Evolutionary conservation across 2,888 invertebrate genomes (phyloP), one percentile per base, ranked within the genome.

Genomic region (Oxystoma pomonae): DNA sequence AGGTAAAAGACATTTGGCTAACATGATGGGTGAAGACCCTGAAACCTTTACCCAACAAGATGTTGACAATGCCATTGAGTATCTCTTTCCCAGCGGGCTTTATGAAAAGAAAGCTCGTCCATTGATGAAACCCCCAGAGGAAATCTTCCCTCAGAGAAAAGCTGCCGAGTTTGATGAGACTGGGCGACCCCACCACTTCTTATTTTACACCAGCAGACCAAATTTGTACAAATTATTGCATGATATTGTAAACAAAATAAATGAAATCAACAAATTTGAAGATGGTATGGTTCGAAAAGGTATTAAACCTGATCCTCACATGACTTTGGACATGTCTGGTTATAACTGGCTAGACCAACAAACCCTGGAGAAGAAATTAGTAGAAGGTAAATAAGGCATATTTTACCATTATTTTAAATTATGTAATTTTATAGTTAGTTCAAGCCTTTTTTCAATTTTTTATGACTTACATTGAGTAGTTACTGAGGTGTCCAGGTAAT

Each of bases 1-100:
- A 74, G 99, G 99, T 16, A 94, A 92, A 78, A 84, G 97, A 35
- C 97, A 99, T 83, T 85, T 99, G 67, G 98, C 99, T 0, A 98
- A 97, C 78, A 99, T 99, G 88, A 99, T 99, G 98, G 98, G 98
- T 0, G 89, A 90, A 79, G 91, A 98, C 83, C 90, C 92, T 0
- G 92, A 95, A 74, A 88, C 86, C 0, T 94, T 98, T 76, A 91
- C 91, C 0, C 93, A 97, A 76, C 85, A 88, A 61, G 93, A 96
- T 77, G 85, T 98, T 22, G 88, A 96, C 81, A 87, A 86, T 76
- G 92, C 97, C 1, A 94, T 99, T 71, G 85, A 87, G 68, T 99
- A 99, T 81, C 82, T 99, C n/a, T 92, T 99, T 74, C 99, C 99
- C 2, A 97, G 97, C 64, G 97, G 96, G 3, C 82, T 99, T 60